Conservation (phyloP, 2,797 vertebrate species). For the Galago senegalensis region DNA sequence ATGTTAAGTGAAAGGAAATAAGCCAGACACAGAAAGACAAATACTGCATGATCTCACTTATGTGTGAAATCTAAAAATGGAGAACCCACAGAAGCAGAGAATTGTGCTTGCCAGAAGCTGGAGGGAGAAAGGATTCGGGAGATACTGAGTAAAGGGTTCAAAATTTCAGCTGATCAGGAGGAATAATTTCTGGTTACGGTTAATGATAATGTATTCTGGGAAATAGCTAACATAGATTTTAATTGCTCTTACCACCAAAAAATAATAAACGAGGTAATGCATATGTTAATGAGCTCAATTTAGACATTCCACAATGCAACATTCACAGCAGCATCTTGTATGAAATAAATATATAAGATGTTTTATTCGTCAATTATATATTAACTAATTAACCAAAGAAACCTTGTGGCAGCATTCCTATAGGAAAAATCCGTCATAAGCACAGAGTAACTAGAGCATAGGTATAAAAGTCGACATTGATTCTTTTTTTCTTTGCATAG, state of each 20-base stretch:
- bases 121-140: not conserved
- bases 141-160: not conserved
- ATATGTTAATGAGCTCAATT: not conserved
- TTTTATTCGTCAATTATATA: not conserved
- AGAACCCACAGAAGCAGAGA: not conserved
- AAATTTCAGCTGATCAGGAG: not conserved
- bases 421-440: not conserved
- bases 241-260: not conserved
- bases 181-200: not conserved
- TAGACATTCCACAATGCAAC: not conserved
- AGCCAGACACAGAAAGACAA: not conserved
- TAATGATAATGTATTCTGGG: not conserved
- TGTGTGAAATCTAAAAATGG: not conserved
- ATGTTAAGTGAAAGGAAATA: not conserved
- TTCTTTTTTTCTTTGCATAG: not conserved
- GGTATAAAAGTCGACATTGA: not conserved
- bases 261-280: not conserved
- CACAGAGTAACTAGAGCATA: not conserved
- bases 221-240: not conserved
- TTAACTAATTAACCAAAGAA: not conserved
- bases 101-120: not conserved
- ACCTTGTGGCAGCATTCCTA: not conserved
- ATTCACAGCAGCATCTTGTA: not conserved
- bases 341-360: not conserved
- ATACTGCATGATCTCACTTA: not conserved